Base-by-base conservation (phyloP, 2,888 invertebrate genomes). In the Agrypnus murinus region DNA sequence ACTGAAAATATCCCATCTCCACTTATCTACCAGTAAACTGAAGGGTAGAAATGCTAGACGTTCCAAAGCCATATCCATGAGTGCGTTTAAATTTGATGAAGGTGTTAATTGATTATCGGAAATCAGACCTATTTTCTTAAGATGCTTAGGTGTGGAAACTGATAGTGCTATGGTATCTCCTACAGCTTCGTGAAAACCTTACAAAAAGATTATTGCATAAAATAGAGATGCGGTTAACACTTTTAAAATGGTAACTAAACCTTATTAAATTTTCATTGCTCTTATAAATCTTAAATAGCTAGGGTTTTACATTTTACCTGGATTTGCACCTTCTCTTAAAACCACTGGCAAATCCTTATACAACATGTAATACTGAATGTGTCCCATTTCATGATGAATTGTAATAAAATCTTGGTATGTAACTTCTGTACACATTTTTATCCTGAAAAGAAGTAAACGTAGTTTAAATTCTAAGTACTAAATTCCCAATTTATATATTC, bases 331-430 rank as follows among this genome's bases (percentile, higher is more conserved):
- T 14, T 81, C 82, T 68, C 88, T 80, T 79, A 88, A 88, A 0
- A 84, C 76, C 0, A 88, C 86, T 1, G 89, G 88, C 71, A 88
- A 87, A 71, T 89, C 81, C 34, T 87, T 86, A 76, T 92, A 92
- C 71, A 89, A 88, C 74, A 89, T 86, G 79, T 88, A 91, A 78
- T 92, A 92, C 77, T 91, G 89, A 0, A 92, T 88, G 74, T 92
- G 91, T 0, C 91, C 91, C 81, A 92, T 92, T 84, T 94, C 94
- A 78, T 94, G 94, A 77, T 94, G 93, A 0, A 92, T 90, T 0
- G 91, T 92, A 69, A 89, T 86, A 76, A 92, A 89, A 81, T 91
- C 88, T 9, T 87, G 87, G 73, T 85, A 87, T 0, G 87, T 88
- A 5, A 90, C 84, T 2, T 86, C 82, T 0, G 90, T 89, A 74